phyloP scores from a whole-genome alignment of 2,888 invertebrate species.

The Xanthia togata region DNA sequence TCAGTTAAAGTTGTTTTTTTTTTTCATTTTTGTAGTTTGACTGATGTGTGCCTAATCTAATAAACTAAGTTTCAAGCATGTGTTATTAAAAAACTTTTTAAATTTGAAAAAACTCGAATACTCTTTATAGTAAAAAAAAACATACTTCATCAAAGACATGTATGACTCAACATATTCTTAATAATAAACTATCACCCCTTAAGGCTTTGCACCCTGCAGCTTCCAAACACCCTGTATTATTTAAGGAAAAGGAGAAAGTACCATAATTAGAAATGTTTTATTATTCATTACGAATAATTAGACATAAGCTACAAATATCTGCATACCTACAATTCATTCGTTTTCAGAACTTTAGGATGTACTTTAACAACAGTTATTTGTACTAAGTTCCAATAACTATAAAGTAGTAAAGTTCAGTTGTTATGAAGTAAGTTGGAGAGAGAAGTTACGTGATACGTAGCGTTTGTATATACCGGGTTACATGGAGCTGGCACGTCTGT shows the following conservation, averaged over 20 bases:
- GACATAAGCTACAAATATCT: neutral
- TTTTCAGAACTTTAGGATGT: slow-evolving; percentile 19
- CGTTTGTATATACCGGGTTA: slow-evolving; percentile 35
- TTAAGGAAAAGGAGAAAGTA: slow-evolving; percentile 1
- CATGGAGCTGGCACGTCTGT: slow-evolving; percentile 50
- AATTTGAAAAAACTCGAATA: no score
- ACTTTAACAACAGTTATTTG: slow-evolving; percentile 32
- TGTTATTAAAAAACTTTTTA: neutral
- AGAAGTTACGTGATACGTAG: slow-evolving; percentile 41
- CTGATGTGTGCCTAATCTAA: neutral
- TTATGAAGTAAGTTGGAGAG: slow-evolving; percentile 53
- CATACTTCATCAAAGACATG: no score
- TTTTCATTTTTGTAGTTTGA: neutral
- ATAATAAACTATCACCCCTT: no score
- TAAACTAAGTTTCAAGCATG: neutral
- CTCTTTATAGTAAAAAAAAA: no score
- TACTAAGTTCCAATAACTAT: slow-evolving; percentile 46
- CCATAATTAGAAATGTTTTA: slow-evolving; percentile 1
- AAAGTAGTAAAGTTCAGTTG: slow-evolving; percentile 51
- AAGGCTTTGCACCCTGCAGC: no score
- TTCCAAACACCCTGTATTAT: no score
- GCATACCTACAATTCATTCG: neutral
- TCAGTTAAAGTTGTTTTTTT: neutral
- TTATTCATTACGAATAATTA: slow-evolving; percentile 4
- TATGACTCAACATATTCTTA: no score